A percentile compares a stretch with the other conserved stretches of the same genome.
These are phyloP conservation scores for Pseudomyrmex cubaensis DNA, from an alignment of 1,140 invertebrate genomes.

Conservation along the genomic window DNA sequence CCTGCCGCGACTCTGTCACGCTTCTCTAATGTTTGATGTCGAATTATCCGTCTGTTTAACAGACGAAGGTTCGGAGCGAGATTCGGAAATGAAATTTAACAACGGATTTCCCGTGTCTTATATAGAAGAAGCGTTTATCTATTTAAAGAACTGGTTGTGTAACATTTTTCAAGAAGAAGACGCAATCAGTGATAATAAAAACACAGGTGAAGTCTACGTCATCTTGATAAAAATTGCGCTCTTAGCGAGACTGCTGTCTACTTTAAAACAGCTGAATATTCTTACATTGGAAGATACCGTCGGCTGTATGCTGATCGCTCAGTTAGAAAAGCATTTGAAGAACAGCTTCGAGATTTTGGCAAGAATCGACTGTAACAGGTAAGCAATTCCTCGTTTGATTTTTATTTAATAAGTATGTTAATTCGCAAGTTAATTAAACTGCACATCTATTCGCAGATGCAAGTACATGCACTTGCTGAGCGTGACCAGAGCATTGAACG, in stretches of 20 bases:
- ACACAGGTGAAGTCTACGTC: background rate
- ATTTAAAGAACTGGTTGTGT: background rate
- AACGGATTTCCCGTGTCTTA: background rate
- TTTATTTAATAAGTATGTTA: background rate
- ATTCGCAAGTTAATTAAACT: too few species aligned
- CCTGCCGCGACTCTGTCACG: constrained; percentile 16
- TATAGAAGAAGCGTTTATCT: background rate
- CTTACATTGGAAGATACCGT: background rate
- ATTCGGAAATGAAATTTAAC: background rate
- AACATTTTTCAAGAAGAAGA: constrained; percentile 16
- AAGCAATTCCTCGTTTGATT: constrained; percentile 11
- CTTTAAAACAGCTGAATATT: constrained; percentile 4
- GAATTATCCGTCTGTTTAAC: background rate
- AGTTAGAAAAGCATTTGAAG: constrained; percentile 9
- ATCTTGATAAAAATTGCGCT: constrained; percentile 15
- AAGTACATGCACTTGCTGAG: constrained; percentile 60
- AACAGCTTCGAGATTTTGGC: constrained; percentile 8
- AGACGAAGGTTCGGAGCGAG: background rate
- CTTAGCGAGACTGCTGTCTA: constrained; percentile 11
- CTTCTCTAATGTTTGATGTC: constrained; percentile 9
- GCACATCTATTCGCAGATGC: constrained; percentile 17
- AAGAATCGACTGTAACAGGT: background rate
- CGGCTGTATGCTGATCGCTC: background rate
- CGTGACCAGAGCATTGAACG: constrained; percentile 70
- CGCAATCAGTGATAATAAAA: background rate